A percentile compares a stretch with the other conserved stretches of the same genome.
These are phyloP conservation scores for Hermetia illucens DNA, from an alignment of 1,140 invertebrate species.

Conservation along the genomic window DNA sequence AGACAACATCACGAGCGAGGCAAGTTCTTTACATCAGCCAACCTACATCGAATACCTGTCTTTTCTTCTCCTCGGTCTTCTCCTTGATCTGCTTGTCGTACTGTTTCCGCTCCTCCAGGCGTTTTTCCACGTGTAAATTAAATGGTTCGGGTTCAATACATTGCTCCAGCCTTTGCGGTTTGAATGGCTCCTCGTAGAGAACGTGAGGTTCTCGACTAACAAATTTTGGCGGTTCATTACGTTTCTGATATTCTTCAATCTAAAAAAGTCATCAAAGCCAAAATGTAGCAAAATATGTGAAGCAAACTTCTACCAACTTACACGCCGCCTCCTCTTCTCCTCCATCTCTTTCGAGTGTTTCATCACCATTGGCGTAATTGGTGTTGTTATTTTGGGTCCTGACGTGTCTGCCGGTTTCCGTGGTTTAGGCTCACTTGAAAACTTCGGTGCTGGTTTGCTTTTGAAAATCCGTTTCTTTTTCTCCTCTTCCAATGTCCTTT, in stretches of 20 bases:
- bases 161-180: conserved; percentile 5
- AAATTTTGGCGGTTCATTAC: conserved; percentile 7
- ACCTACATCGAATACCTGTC: no score
- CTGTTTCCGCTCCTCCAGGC: conserved; percentile 18
- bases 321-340: conserved; percentile 6
- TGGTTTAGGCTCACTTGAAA: conserved; percentile 13
- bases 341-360: conserved; percentile 11
- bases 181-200: conserved; percentile 9
- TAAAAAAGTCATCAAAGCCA: conserved; percentile 1
- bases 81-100: conserved; percentile 15
- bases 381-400: conserved; percentile 13
- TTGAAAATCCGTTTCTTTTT: conserved; percentile 21
- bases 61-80: conserved; percentile 12
- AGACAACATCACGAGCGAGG: no score
- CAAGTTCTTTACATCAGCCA: no score
- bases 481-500: conserved; percentile 14
- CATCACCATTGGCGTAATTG: conserved; percentile 15
- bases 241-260: conserved; percentile 7
- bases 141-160: conserved; percentile 12
- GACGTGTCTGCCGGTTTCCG: background rate
- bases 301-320: background rate
- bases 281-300: background rate
- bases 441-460: conserved; percentile 23
- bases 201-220: background rate
- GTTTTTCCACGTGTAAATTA: conserved; percentile 15